These are phyloP conservation scores for Micromussa lordhowensis DNA, from an alignment of 92 coral and sea anemone species.

Conservation along the genomic window DNA sequence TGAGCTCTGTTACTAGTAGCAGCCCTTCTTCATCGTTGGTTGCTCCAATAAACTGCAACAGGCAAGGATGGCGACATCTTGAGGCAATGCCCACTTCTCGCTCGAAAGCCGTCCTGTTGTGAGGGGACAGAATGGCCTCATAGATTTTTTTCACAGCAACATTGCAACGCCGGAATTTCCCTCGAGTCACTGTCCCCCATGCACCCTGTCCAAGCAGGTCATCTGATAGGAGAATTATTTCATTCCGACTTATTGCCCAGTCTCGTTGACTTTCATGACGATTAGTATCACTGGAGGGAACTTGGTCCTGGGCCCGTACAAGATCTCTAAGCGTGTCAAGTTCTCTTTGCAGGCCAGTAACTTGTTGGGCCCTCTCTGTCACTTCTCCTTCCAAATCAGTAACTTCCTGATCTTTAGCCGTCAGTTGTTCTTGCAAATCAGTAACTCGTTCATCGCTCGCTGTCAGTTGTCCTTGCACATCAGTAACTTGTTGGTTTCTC, in stretches of 20 bases:
- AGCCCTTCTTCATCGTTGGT: conserved; percentile 77
- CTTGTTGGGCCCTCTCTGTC: not conserved
- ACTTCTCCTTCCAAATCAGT: not conserved
- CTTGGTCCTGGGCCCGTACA: not conserved
- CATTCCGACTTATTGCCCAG: conserved; percentile 82
- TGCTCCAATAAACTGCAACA: conserved; percentile 87
- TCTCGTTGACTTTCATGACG: conserved; percentile 41
- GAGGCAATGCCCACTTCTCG: conserved; percentile 92
- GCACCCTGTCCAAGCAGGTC: conserved; percentile 79
- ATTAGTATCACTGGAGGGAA: not conserved
- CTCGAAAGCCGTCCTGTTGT: conserved; percentile 70
- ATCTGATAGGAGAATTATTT: conserved; percentile 62
- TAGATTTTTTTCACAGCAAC: conserved; percentile 91
- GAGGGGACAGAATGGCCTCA: conserved; percentile 71
- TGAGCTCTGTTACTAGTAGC: conserved; percentile 81
- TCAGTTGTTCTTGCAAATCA: not conserved
- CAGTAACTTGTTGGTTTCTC: too few species aligned
- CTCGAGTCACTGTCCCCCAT: conserved; percentile 83
- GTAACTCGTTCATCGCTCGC: not conserved
- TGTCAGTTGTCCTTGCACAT: not conserved
- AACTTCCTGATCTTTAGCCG: not conserved
- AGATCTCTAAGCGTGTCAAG: not conserved
- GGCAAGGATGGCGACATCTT: conserved; percentile 89
- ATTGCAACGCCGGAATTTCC: conserved; percentile 75
- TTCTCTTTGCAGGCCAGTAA: not conserved